Percentiles rank a stretch among this genome's conserved stretches.
These are phyloP conservation scores for Rhea americana DNA, from an alignment of 2,113 vertebrate species.

Conservation along the genomic window DNA sequence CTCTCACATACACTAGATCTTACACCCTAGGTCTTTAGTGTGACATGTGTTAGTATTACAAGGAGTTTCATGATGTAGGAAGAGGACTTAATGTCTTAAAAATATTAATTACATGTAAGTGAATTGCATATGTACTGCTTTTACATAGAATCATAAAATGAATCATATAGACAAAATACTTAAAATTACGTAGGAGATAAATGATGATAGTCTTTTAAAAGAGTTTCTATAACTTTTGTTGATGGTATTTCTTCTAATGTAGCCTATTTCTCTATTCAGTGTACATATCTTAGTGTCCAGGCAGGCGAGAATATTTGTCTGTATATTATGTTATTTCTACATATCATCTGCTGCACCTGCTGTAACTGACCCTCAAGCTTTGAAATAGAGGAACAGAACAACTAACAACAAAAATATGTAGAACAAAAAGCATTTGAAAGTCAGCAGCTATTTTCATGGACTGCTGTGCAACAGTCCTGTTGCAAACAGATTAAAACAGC, in stretches of 20 bases:
- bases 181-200: neutral
- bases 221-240: neutral
- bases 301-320: neutral
- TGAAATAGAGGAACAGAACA: neutral
- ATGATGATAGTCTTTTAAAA: neutral
- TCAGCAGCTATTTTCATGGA: slow-evolving; percentile 18
- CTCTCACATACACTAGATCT: neutral
- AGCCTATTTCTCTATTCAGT: neutral
- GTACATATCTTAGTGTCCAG: neutral
- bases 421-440: slow-evolving; percentile 43
- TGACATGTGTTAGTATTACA: neutral
- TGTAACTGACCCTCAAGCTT: neutral
- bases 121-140: neutral
- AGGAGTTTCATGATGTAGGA: neutral
- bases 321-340: neutral
- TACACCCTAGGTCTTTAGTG: neutral
- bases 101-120: no score
- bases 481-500: slow-evolving; percentile 42
- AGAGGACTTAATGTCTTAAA: neutral
- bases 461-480: neutral
- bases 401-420: neutral
- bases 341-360: neutral
- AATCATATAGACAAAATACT: neutral
- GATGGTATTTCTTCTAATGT: neutral
- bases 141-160: neutral